Evolutionary conservation across 2,888 invertebrate species (phyloP).

Genomic region (Galerucella calmariensis): DNA sequence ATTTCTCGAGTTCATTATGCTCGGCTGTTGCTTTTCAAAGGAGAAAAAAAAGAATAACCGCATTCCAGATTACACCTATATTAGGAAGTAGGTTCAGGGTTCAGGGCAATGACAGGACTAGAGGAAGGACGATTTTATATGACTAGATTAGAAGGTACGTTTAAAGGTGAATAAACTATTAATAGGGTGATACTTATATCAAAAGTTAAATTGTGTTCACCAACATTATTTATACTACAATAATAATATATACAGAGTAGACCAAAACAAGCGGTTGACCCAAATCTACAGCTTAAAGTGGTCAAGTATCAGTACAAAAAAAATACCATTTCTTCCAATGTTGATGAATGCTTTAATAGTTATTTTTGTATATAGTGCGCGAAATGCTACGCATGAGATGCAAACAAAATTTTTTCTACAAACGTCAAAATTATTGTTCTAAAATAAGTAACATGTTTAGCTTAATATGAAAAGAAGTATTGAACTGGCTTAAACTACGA

Average conservation of each 20-base stretch:
- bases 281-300: too few species aligned
- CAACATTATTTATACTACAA: neutral
- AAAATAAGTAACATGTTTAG: too few species aligned
- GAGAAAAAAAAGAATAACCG: conserved; percentile 11
- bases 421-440: too few species aligned
- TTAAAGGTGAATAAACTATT: conserved; percentile 7
- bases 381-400: too few species aligned
- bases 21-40: conserved; percentile 7
- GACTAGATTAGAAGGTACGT: conserved; percentile 11
- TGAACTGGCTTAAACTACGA: too few species aligned
- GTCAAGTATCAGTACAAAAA: too few species aligned
- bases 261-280: neutral
- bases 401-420: too few species aligned
- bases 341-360: too few species aligned
- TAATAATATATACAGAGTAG: neutral
- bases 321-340: too few species aligned
- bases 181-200: neutral
- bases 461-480: too few species aligned
- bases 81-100: conserved; percentile 19
- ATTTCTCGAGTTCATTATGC: conserved; percentile 10
- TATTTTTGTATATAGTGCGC: too few species aligned
- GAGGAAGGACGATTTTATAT: conserved; percentile 15
- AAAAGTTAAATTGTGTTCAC: neutral
- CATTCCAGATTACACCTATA: conserved; percentile 18
- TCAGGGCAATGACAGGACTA: conserved; percentile 19